phyloP scores from a whole-genome alignment of 2,113 vertebrate species.

The Murina feae region DNA sequence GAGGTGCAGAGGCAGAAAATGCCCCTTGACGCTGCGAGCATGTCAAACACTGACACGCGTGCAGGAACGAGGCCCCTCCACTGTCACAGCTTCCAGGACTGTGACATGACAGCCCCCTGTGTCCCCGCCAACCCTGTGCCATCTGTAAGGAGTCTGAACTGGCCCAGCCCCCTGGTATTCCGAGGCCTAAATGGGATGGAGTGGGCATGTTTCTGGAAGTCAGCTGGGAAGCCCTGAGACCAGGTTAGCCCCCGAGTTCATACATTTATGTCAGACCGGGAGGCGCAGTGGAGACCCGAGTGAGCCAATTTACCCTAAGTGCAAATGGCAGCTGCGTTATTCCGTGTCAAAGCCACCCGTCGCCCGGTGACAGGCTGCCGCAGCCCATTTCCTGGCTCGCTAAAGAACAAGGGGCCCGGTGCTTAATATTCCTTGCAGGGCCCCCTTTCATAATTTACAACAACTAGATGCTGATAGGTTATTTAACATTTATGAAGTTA shows the following conservation, averaged over 20 bases:
- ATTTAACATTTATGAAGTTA: conserved; percentile 99
- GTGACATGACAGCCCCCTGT: neutral
- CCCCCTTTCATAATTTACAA: conserved; percentile 99
- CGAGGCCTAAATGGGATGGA: conserved; percentile 77
- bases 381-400: conserved; percentile 85
- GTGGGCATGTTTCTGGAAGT: conserved; percentile 81
- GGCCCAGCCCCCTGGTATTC: conserved; percentile 51
- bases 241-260: conserved; percentile 81
- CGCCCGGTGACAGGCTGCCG: conserved; percentile 87
- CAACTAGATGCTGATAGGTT: conserved; percentile 99
- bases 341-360: conserved; percentile 85
- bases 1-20: conserved; percentile 39
- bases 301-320: conserved; percentile 86
- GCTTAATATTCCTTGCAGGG: conserved; percentile 97
- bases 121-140: conserved; percentile 51
- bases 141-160: conserved; percentile 76
- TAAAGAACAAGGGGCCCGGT: conserved; percentile 86
- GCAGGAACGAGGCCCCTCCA: conserved; percentile 5
- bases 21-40: neutral
- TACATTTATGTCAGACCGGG: conserved; percentile 83
- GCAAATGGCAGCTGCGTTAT: conserved; percentile 89
- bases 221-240: conserved; percentile 78
- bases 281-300: conserved; percentile 75
- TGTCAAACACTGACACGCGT: conserved; percentile 22
- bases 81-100: conserved; percentile 33